Evolutionary conservation across 2,888 invertebrate genomes (phyloP).

Genomic region (Icerya purchasi): DNA sequence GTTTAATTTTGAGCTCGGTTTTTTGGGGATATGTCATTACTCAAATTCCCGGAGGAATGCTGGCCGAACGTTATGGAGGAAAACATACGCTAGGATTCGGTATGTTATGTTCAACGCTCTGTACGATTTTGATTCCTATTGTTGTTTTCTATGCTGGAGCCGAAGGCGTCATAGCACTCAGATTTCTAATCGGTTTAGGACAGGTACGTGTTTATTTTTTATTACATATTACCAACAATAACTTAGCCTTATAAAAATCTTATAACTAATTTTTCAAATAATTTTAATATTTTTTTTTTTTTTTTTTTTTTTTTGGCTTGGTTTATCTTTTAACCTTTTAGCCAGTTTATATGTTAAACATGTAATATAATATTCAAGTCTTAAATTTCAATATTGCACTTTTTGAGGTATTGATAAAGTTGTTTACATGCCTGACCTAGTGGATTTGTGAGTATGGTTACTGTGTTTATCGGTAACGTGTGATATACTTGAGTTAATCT

Average conservation of each 20-base stretch:
- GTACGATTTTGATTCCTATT: slow-evolving; percentile 27
- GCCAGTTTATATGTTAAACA: too few relatives aligned
- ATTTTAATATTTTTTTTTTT: too few relatives aligned
- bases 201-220: slow-evolving; percentile 23
- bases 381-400: too few relatives aligned
- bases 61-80: slow-evolving; percentile 27
- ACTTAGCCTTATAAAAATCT: not conserved
- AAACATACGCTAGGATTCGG: slow-evolving; percentile 28
- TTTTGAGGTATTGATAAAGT: too few relatives aligned
- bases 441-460: too few relatives aligned
- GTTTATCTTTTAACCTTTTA: too few relatives aligned
- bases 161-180: slow-evolving; percentile 24
- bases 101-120: slow-evolving; percentile 25
- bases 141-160: slow-evolving; percentile 24
- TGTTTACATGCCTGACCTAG: too few relatives aligned
- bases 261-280: too few relatives aligned
- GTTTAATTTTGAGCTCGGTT: slow-evolving; percentile 26
- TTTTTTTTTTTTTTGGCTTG: too few relatives aligned
- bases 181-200: slow-evolving; percentile 28
- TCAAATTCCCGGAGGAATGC: slow-evolving; percentile 28
- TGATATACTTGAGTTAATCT: too few relatives aligned
- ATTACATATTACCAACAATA: slow-evolving; percentile 14
- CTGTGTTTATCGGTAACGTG: too few relatives aligned
- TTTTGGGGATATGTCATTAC: slow-evolving; percentile 30
- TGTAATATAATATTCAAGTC: too few relatives aligned